Conservation (phyloP, 2,888 invertebrate species). For the Thecocarcelia acutangulata region DNA sequence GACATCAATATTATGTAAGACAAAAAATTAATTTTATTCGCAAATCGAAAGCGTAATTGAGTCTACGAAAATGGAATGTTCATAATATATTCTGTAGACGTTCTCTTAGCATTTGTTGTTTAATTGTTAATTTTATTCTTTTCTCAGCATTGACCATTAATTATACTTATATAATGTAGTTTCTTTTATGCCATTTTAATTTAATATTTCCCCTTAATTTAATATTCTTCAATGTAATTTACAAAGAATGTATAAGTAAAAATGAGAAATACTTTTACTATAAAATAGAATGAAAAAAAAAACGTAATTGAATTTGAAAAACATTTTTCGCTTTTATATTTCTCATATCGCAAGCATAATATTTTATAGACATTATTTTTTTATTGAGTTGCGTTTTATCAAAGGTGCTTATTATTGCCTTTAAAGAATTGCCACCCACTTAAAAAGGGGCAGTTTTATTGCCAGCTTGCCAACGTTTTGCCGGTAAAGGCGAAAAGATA, state of each 20-base stretch:
- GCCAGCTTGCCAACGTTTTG: conserved; percentile 39
- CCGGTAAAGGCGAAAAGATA: conserved; percentile 3
- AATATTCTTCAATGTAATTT: conserved; percentile 1
- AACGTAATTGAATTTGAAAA: conserved; percentile 58
- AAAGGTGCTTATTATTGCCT: conserved; percentile 31
- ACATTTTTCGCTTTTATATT: conserved; percentile 40
- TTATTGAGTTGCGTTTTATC: conserved; percentile 32
- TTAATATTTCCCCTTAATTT: not conserved
- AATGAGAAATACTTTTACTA: conserved; percentile 5
- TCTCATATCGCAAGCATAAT: conserved; percentile 31
- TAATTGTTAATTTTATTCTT: too few species aligned
- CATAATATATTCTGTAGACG: too few species aligned
- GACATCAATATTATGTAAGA: too few species aligned
- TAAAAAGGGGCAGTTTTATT: conserved; percentile 38
- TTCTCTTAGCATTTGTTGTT: too few species aligned
- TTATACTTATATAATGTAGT: too few species aligned
- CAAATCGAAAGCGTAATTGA: too few species aligned
- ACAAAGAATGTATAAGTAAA: conserved; percentile 6
- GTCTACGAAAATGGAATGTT: too few species aligned
- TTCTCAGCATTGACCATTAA: too few species aligned
- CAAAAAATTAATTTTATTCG: too few species aligned
- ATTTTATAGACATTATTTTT: conserved; percentile 47
- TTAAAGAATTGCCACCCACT: conserved; percentile 52
- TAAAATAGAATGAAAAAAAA: conserved; percentile 24
- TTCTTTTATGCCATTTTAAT: too few species aligned